Evolutionary conservation across 2,797 vertebrate genomes (phyloP), one percentile per base, ranked within the genome.

Genomic region (Cryptoprocta ferox): DNA sequence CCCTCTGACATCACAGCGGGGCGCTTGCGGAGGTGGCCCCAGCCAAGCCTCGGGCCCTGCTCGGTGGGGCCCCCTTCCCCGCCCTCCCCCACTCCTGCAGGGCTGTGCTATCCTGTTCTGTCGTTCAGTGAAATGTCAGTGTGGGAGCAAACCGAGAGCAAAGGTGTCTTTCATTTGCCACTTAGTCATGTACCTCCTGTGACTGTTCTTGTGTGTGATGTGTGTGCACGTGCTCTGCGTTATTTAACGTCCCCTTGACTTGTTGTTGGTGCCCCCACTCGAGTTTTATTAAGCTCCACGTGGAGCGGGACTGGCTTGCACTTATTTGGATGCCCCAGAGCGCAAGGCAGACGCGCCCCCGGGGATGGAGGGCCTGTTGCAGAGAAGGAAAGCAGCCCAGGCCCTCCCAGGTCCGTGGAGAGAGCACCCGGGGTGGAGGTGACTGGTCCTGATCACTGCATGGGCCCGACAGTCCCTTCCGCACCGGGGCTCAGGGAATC

Each of bases 161-260:
- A 94, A 35, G 1, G 0, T 8, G n/a, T 70, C 89, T 97, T 97
- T 96, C 84, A 70, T 90, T 83, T 98, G 96, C 81, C 89, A 73
- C 26, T 98, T 97, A 98, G 96, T 98, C 98, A 98, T 80, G 78
- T 76, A 19, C 59, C 90, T 48, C 88, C 82, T 94, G n/a, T 50
- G 94, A 95, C 96, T 24, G 30, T 66, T 94, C 81, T 45, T 26
- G 30, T 70, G 71, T 81, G 80, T 59, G 75, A 12, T 63, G n/a
- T 66, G 61, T 68, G 45, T 53, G 45, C 19, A 5, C n/a, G 18
- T 45, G 68, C 19, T 48, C 6, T 53, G 5, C 50, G 32, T 73
- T 85, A 76, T 79, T 95, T 85, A 95, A 95, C 73, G 50, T 94
- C 92, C 87, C 89, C 95, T 88, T 71, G 63, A 53, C 80, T 85